Conservation (phyloP, 2,797 vertebrate genomes). For the Nothura maculosa region DNA sequence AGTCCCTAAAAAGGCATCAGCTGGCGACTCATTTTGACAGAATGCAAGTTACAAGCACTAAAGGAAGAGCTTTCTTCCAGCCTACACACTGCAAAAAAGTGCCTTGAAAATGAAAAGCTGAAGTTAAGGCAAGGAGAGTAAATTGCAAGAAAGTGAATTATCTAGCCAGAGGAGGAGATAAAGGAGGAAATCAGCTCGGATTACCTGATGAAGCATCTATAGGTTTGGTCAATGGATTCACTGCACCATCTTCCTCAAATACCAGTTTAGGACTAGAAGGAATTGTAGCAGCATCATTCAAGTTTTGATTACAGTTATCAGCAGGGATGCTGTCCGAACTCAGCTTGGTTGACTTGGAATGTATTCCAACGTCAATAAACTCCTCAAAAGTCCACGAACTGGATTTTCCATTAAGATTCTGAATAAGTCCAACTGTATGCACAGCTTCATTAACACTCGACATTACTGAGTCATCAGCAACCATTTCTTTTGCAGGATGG, state of each 20-base stretch:
- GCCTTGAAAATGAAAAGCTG: slow-evolving; percentile 47
- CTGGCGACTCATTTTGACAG: slow-evolving; percentile 18
- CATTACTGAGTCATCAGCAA: slow-evolving; percentile 75
- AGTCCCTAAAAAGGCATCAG: slow-evolving; percentile 33
- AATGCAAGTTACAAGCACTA: slow-evolving; percentile 26
- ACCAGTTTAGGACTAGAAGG: slow-evolving; percentile 81
- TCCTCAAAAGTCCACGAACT: slow-evolving; percentile 88
- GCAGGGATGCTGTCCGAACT: slow-evolving; percentile 79
- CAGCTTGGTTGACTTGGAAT: slow-evolving; percentile 76
- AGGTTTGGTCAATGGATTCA: slow-evolving; percentile 86
- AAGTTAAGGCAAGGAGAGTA: slow-evolving; percentile 61
- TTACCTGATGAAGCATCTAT: slow-evolving; percentile 90
- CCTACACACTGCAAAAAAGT: slow-evolving; percentile 25
- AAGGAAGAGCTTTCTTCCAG: neutral
- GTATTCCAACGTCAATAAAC: slow-evolving; percentile 84
- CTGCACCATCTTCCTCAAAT: slow-evolving; percentile 86
- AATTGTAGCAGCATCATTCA: slow-evolving; percentile 82
- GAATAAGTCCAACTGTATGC: slow-evolving; percentile 70
- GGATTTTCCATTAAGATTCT: slow-evolving; percentile 85
- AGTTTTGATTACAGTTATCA: slow-evolving; percentile 80
- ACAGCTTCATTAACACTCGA: slow-evolving; percentile 80
- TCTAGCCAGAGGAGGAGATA: slow-evolving; percentile 21
- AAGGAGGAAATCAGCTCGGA: slow-evolving; percentile 25
- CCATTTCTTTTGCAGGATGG: slow-evolving; percentile 74
- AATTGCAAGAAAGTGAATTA: neutral